phyloP scores from a whole-genome alignment of 2,888 invertebrate genomes.

The Calliphora vomitoria region DNA sequence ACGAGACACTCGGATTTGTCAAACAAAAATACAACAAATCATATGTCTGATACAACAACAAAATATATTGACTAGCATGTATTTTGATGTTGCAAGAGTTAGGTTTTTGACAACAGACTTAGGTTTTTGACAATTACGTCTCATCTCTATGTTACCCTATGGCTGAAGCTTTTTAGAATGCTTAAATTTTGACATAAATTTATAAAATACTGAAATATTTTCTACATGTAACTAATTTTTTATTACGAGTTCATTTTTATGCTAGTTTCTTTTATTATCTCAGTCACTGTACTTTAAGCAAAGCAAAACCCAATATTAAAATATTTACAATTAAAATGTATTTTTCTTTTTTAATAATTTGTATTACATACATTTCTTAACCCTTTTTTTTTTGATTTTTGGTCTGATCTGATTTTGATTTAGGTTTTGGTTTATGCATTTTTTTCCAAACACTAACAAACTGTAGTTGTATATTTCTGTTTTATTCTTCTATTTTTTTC shows the following conservation, averaged over 20 bases:
- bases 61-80: too few relatives aligned
- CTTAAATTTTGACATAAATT: too few relatives aligned
- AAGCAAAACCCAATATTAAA: slow-evolving; percentile 14
- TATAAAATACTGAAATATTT: too few relatives aligned
- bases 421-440: slow-evolving; percentile 27
- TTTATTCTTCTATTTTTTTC: not conserved
- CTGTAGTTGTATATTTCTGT: slow-evolving; percentile 2
- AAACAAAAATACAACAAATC: too few relatives aligned
- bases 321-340: not conserved
- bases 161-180: too few relatives aligned
- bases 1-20: too few relatives aligned
- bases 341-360: not conserved
- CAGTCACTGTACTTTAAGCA: slow-evolving; percentile 49
- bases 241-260: not conserved
- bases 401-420: not conserved
- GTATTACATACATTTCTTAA: not conserved
- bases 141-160: too few relatives aligned
- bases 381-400: not conserved
- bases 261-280: slow-evolving; percentile 8
- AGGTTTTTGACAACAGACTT: too few relatives aligned
- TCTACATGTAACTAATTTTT: too few relatives aligned
- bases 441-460: slow-evolving; percentile 27
- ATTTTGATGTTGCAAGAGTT: too few relatives aligned
- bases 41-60: too few relatives aligned
- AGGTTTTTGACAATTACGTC: too few relatives aligned